phyloP scores from a whole-genome alignment of 2,888 invertebrate genomes.

The Mechanitis mazaeus region DNA sequence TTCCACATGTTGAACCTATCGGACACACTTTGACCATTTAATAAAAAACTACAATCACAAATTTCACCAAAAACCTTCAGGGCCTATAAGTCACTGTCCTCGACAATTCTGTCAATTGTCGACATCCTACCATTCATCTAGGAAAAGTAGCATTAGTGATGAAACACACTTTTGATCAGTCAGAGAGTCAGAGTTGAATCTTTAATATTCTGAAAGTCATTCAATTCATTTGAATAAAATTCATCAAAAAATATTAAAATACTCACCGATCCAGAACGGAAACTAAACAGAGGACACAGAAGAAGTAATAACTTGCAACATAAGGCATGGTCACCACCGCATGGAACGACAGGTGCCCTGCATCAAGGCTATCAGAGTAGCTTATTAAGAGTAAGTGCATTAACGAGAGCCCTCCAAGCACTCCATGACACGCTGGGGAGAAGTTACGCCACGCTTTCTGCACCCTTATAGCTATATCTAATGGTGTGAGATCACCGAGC shows the following conservation, averaged over 20 bases:
- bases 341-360: conserved; percentile 67
- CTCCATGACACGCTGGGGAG: conserved; percentile 76
- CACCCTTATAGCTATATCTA: conserved; percentile 71
- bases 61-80: too few relatives aligned
- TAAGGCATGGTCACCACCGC: conserved; percentile 71
- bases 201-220: too few relatives aligned
- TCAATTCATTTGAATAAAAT: neutral
- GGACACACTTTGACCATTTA: too few relatives aligned
- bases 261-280: conserved; percentile 78
- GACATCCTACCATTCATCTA: too few relatives aligned
- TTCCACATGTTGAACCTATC: too few relatives aligned
- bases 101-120: too few relatives aligned
- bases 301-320: conserved; percentile 74
- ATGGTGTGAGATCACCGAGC: conserved; percentile 64
- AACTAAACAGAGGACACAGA: conserved; percentile 75
- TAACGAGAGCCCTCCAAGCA: conserved; percentile 76
- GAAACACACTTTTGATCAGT: too few relatives aligned
- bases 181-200: too few relatives aligned
- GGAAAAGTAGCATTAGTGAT: too few relatives aligned
- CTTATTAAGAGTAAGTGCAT: conserved; percentile 77
- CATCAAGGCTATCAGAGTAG: conserved; percentile 68
- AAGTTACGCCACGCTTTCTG: conserved; percentile 72
- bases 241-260: conserved; percentile 9
- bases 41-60: too few relatives aligned
- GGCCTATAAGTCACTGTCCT: too few relatives aligned